phyloP scores from a whole-genome alignment of 2,113 vertebrate species.

The Sinocyclocheilus anshuiensis region DNA sequence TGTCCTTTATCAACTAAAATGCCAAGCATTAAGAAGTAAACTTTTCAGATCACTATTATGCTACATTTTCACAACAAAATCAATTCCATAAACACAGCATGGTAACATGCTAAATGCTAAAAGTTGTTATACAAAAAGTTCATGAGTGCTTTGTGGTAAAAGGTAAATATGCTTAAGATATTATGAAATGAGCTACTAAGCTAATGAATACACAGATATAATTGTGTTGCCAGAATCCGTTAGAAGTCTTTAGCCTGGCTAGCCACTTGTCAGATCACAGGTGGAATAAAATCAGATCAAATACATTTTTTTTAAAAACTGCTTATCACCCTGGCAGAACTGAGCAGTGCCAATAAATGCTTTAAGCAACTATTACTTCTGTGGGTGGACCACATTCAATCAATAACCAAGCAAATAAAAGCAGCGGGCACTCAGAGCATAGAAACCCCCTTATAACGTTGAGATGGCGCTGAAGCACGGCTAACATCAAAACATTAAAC shows the following conservation, averaged over 20 bases:
- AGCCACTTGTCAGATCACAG: conserved; percentile 37
- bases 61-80: not conserved
- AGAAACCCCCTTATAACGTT: conserved; percentile 59
- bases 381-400: conserved; percentile 74
- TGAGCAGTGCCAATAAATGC: conserved; percentile 74
- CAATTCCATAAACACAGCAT: not conserved
- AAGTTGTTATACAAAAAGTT: not conserved
- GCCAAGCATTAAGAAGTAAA: too few relatives aligned
- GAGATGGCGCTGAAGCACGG: conserved; percentile 57
- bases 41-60: too few relatives aligned
- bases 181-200: not conserved
- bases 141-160: not conserved
- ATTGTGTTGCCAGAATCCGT: not conserved
- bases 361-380: conserved; percentile 80
- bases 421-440: conserved; percentile 69
- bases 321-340: conserved; percentile 59
- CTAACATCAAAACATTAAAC: conserved; percentile 50
- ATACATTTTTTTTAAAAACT: not conserved
- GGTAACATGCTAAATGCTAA: not conserved
- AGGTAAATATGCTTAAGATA: not conserved
- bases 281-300: conserved; percentile 31
- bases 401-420: conserved; percentile 78
- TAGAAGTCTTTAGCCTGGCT: conserved; percentile 15
- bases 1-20: too few relatives aligned
- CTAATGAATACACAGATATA: not conserved